phyloP scores from a whole-genome alignment of 2,888 invertebrate genomes.

The Vanessa cardui region DNA sequence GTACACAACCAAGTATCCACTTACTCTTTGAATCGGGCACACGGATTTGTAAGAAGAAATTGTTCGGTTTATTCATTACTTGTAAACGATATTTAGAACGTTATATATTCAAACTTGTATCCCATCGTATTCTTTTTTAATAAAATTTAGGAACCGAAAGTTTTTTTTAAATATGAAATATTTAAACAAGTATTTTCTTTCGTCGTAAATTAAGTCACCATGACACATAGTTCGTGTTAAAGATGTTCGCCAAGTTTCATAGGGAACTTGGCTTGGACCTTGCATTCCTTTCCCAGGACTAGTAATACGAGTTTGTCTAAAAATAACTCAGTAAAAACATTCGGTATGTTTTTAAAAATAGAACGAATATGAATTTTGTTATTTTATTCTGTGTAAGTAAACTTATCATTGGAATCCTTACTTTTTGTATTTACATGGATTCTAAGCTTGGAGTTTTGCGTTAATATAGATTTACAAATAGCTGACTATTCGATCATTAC shows the following conservation, averaged over 20 bases:
- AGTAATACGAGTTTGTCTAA: constrained; percentile 24
- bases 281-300: constrained; percentile 34
- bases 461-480: no score
- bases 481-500: no score
- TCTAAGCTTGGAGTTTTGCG: no score
- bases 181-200: not conserved
- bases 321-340: constrained; percentile 23
- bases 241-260: constrained; percentile 26
- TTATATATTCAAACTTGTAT: not conserved
- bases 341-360: constrained; percentile 13
- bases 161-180: no score
- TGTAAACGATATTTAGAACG: not conserved
- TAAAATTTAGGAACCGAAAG: no score
- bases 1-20: constrained; percentile 20
- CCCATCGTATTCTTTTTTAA: no score
- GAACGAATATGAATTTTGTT: constrained; percentile 6
- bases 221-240: not conserved
- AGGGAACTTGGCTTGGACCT: constrained; percentile 29
- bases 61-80: not conserved
- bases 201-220: not conserved
- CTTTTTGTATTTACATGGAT: no score
- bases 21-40: constrained; percentile 21
- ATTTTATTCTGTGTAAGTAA: constrained; percentile 1
- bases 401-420: not conserved
- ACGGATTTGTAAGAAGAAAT: constrained; percentile 23